Evolutionary conservation across 1,140 invertebrate genomes (phyloP).

Genomic region (Anthonomus grandis): DNA sequence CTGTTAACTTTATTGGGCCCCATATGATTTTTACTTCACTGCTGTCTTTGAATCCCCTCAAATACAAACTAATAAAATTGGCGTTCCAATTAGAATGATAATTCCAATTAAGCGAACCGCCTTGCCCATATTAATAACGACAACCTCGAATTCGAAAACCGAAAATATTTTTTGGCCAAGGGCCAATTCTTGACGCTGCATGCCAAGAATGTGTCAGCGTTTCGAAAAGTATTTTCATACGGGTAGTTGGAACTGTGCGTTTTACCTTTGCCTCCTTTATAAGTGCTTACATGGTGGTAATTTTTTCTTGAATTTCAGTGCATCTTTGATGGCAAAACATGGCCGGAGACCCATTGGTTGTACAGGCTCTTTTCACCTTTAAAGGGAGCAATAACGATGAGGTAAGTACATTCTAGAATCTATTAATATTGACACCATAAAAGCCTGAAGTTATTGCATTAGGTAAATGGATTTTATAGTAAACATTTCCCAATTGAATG

Average conservation of each 20-base stretch:
- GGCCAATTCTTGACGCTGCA: constrained; percentile 33
- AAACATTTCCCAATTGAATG: no score
- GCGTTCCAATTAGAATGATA: no score
- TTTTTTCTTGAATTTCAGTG: constrained; percentile 4
- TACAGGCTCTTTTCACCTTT: constrained; percentile 89
- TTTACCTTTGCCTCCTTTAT: constrained; percentile 27
- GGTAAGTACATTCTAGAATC: no score
- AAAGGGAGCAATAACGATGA: constrained; percentile 97
- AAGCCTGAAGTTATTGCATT: constrained; percentile 14
- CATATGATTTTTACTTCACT: no score
- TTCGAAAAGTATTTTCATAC: no score
- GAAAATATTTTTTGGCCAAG: constrained; percentile 41
- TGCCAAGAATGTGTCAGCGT: constrained; percentile 50
- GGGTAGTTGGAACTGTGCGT: constrained; percentile 40
- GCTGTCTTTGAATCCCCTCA: no score
- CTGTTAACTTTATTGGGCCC: no score
- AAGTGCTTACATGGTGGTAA: constrained; percentile 11
- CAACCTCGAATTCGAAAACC: no score
- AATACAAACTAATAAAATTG: no score
- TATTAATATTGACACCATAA: no score
- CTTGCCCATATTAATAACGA: no score
- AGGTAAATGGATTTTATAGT: background rate
- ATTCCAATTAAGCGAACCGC: no score
- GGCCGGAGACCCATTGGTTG: constrained; percentile 65
- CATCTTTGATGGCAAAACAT: constrained; percentile 35